Base-by-base conservation (phyloP, 2,888 invertebrate genomes). In the Subacronicta megacephala region DNA sequence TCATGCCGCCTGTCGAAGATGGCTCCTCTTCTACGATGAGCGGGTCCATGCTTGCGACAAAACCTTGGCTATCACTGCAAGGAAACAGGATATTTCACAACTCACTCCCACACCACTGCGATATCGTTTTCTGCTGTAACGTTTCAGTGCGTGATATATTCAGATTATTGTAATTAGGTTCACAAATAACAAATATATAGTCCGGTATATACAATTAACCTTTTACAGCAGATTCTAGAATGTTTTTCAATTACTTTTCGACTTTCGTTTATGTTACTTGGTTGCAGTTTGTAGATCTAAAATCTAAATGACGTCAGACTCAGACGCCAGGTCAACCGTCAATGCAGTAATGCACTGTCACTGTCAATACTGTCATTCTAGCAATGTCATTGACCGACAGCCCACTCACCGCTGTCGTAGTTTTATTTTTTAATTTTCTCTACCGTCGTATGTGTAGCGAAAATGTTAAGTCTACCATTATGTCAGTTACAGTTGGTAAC, bases 11-110 rank as follows among this genome's bases (percentile, higher is more conserved):
- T 12, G 45, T 45, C n/a, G 60, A 40, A 29, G 58, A 42, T 1
- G 51, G 40, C 23, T 49, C 58, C 17, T 62, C 62, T 13, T 63
- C 62, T n/a, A 58, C 65, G 10, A 70, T 46, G 6, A 77, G 37
- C n/a, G 74, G 64, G 13, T 81, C 81, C 85, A 84, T 85, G 40
- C 37, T 45, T 60, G 38, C 12, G 36, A 26, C 40, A 49, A 53
- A 37, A 55, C 49, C 38, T 38, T 42, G 13, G 12, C 16, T 37
- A 42, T 33, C 13, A 13, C n/a, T 17, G 17, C 16, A 7, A 35
- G n/a, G n/a, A 54, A 56, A 59, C 70, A 35, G 54, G 56, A 70
- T 70, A 44, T 70, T 57, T 58, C 63, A 57, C 56, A 67, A 26
- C 17, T 23, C 31, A 40, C 37, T 54, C 69, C 70, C 51, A 70